Evolutionary conservation across 1,140 invertebrate genomes (phyloP), one percentile per base, ranked within the genome.

Genomic region (Drosophila biarmipes): DNA sequence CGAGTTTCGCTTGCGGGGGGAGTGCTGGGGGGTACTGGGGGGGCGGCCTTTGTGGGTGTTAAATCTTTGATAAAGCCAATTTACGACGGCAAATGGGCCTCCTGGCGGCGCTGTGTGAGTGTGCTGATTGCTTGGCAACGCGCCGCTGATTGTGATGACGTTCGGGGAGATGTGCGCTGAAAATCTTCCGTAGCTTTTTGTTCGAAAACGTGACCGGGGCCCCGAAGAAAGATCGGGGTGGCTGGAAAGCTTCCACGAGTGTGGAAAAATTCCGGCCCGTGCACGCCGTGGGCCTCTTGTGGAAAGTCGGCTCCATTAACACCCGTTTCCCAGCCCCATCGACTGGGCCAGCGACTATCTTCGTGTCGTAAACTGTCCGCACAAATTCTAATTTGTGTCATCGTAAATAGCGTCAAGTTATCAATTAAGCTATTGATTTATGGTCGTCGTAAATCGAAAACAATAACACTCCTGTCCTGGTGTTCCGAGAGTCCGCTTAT

Each of bases 301-400:
- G 66, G 68, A 69, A 69, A 69, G 54, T 51, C 45, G 53, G 12
- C 56, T 51, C 76, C 54, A 79, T 85, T 80, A 77, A 55, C 81
- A 77, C 80, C 62, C 63, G 42, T 38, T 49, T 43, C 14, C n/a
- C 21, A 57, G 17, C 11, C 27, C 11, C 14, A 17, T 15, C 17
- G 27, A 27, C 46, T 29, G 63, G n/a, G n/a, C n/a, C n/a, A n/a
- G n/a, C n/a, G n/a, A 63, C 35, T 24, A 24, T 24, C 24, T 56
- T 24, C 54, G 42, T 63, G 46, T 24, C 81, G 80, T 86, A 86
- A 86, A 78, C 68, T 73, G 81, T 77, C 82, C 73, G 66, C 73
- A 89, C 82, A 89, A 87, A 87, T 87, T 87, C 84, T 87, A 87
- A 87, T 87, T 87, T 87, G 82, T 87, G 82, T 87, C 82, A 82